Percentiles rank a stretch among this genome's conserved stretches.
Evolutionary conservation across 2,888 invertebrate species (phyloP).

Genomic region (Xestia xanthographa): DNA sequence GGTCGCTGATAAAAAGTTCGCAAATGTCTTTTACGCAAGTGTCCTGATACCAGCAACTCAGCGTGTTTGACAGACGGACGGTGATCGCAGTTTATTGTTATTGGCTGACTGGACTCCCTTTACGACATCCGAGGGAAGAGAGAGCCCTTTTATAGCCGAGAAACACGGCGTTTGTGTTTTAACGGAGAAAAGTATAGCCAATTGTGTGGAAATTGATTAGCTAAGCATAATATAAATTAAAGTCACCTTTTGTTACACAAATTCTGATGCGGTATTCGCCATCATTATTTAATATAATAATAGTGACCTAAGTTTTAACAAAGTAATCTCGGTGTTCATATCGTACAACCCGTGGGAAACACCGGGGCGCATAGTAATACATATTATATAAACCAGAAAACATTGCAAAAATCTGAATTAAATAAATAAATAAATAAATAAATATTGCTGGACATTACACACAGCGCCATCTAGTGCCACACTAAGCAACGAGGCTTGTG

Average conservation of each 20-base stretch:
- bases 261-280: background rate
- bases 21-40: no score
- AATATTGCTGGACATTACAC: no score
- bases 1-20: no score
- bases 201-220: conserved; percentile 10
- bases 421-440: no score
- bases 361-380: no score
- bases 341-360: background rate
- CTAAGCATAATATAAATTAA: background rate
- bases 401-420: background rate
- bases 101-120: conserved; percentile 18
- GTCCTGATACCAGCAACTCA: background rate
- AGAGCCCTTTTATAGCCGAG: conserved; percentile 8
- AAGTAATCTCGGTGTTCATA: background rate
- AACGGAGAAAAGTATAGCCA: background rate
- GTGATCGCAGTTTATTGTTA: conserved; percentile 30
- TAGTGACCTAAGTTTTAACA: background rate
- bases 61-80: conserved; percentile 11
- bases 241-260: background rate
- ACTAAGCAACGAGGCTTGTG: no score
- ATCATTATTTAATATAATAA: background rate
- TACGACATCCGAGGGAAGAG: conserved; percentile 11
- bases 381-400: background rate
- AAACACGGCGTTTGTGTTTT: conserved; percentile 1
- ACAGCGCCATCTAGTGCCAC: no score